These are phyloP conservation scores for Mus spretus DNA, from an alignment of 2,797 vertebrate genomes.

Conservation along the genomic window DNA sequence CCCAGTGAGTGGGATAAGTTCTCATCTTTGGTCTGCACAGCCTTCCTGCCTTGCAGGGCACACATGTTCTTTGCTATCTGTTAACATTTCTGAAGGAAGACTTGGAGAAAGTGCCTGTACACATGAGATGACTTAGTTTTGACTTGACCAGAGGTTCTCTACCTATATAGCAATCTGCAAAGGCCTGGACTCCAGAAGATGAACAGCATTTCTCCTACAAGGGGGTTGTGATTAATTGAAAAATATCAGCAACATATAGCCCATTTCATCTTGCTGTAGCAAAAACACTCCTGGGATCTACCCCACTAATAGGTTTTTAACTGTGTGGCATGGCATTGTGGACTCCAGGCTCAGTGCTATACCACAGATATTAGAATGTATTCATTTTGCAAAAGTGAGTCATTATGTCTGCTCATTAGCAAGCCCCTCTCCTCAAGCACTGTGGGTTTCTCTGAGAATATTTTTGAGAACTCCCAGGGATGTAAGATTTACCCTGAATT, in stretches of 20 bases:
- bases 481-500: neutral
- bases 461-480: neutral
- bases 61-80: neutral
- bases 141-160: neutral
- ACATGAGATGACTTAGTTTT: neutral
- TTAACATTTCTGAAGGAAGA: neutral
- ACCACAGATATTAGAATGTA: neutral
- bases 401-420: neutral
- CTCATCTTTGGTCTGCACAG: neutral
- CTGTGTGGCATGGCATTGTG: fast-evolving
- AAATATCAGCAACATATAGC: neutral
- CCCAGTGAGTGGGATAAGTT: neutral
- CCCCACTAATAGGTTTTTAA: neutral
- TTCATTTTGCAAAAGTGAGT: neutral
- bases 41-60: neutral
- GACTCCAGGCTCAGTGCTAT: fast-evolving
- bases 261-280: neutral
- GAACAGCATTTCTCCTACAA: neutral
- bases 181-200: neutral
- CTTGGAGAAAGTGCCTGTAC: neutral
- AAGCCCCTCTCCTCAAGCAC: neutral
- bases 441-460: neutral
- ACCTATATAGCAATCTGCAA: neutral
- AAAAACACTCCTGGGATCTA: neutral
- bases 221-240: neutral